phyloP scores from a whole-genome alignment of 1,140 invertebrate species.

The Drosophila ironensis region DNA sequence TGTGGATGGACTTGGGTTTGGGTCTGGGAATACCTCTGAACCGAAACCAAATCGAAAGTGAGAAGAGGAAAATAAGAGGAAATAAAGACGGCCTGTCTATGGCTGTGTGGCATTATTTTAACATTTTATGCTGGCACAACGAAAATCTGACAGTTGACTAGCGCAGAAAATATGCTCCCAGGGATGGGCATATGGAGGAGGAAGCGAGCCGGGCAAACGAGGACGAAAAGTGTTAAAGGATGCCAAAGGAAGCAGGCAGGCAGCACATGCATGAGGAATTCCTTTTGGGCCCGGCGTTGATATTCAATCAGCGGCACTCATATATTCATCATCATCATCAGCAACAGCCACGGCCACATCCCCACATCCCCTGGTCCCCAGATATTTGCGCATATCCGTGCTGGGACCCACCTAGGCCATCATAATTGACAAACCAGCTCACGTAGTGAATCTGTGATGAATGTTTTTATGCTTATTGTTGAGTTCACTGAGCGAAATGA shows the following conservation, averaged over 20 bases:
- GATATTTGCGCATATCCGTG: conserved; percentile 16
- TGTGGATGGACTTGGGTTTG: neutral
- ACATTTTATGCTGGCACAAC: conserved; percentile 80
- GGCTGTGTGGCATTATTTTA: conserved; percentile 76
- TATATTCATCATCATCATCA: conserved; percentile 63
- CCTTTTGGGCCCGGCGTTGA: conserved; percentile 49
- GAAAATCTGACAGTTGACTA: conserved; percentile 80
- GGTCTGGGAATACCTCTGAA: conserved; percentile 15
- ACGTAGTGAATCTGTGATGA: conserved; percentile 79
- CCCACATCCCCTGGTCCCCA: neutral
- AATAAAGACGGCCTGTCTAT: conserved; percentile 63
- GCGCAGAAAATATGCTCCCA: conserved; percentile 71
- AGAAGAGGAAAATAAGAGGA: conserved; percentile 56
- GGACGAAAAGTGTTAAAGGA: conserved; percentile 68
- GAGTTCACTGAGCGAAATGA: conserved; percentile 79
- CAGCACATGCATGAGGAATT: conserved; percentile 34
- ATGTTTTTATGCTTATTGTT: conserved; percentile 80
- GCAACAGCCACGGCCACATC: conserved; percentile 2
- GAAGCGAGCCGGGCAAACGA: conserved; percentile 48
- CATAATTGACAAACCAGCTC: conserved; percentile 73
- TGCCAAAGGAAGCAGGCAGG: conserved; percentile 36
- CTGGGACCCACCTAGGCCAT: conserved; percentile 38
- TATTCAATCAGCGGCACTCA: conserved; percentile 74
- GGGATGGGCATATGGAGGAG: conserved; percentile 3
- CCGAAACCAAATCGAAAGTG: conserved; percentile 16